phyloP scores from a whole-genome alignment of 1,140 invertebrate genomes.

The Zaprionus davidi region DNA sequence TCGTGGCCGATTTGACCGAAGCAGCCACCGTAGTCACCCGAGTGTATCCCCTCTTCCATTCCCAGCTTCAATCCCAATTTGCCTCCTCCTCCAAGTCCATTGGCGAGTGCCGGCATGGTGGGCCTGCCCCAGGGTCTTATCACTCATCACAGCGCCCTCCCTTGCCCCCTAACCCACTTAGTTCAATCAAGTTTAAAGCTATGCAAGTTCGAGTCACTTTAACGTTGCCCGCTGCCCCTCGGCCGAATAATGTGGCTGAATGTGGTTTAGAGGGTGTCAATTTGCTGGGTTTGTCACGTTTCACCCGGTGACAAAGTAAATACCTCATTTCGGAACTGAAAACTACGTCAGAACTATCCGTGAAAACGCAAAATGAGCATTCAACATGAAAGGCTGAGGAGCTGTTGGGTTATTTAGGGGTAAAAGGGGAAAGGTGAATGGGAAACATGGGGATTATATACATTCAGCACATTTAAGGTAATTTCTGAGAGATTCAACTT shows the following conservation, averaged over 20 bases:
- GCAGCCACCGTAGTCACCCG: constrained; percentile 6
- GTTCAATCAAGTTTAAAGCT: constrained; percentile 69
- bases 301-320: constrained; percentile 49
- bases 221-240: constrained; percentile 37
- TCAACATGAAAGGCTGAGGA: constrained; percentile 1
- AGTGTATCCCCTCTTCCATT: neutral
- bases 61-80: neutral
- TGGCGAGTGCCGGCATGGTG: neutral
- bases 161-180: neutral
- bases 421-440: neutral
- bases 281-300: constrained; percentile 70
- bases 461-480: neutral
- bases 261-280: constrained; percentile 70
- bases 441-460: neutral
- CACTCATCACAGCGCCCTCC: constrained; percentile 52
- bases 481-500: neutral
- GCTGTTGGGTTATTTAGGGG: neutral
- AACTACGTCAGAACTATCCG: constrained; percentile 36
- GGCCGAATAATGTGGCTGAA: constrained; percentile 66
- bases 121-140: constrained; percentile 54
- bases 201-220: constrained; percentile 43
- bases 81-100: neutral
- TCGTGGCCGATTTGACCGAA: constrained; percentile 74
- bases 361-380: constrained; percentile 12
- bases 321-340: constrained; percentile 49